Evolutionary conservation across 2,888 invertebrate species (phyloP).

Genomic region (Coremacera marginata): DNA sequence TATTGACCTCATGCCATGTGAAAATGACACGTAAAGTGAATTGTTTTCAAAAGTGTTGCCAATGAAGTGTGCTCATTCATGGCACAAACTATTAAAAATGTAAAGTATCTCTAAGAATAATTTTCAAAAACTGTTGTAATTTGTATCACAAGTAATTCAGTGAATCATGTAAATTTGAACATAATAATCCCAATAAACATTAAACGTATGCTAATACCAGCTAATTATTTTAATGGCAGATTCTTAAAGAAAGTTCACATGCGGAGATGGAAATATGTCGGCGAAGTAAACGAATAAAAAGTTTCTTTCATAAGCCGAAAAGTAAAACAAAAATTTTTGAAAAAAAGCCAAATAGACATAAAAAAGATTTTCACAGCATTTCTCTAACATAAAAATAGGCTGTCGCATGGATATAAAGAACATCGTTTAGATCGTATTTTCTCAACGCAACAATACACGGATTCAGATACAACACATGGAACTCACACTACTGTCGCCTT

Average conservation of each 20-base stretch:
- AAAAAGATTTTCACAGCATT: background rate
- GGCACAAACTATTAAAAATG: background rate
- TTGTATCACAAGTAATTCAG: too few species aligned
- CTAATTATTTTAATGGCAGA: too few species aligned
- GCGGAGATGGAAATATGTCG: constrained; percentile 29
- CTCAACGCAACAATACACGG: background rate
- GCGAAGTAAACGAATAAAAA: constrained; percentile 30
- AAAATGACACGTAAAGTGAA: background rate
- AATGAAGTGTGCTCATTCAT: constrained; percentile 3
- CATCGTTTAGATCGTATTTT: constrained; percentile 43
- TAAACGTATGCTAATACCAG: too few species aligned
- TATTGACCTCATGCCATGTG: background rate
- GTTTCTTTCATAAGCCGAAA: constrained; percentile 33
- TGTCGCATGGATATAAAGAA: constrained; percentile 49
- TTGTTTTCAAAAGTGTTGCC: background rate
- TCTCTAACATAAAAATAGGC: constrained; percentile 47
- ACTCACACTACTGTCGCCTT: background rate
- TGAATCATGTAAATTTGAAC: too few species aligned
- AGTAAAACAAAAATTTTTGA: background rate
- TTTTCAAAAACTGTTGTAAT: too few species aligned
- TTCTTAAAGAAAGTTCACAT: background rate
- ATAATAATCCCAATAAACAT: too few species aligned
- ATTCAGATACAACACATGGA: background rate
- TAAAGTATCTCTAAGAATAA: too few species aligned
- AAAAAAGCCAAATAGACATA: background rate